Conservation (phyloP, 2,888 invertebrate genomes). For the Polydrusus tereticollis region DNA sequence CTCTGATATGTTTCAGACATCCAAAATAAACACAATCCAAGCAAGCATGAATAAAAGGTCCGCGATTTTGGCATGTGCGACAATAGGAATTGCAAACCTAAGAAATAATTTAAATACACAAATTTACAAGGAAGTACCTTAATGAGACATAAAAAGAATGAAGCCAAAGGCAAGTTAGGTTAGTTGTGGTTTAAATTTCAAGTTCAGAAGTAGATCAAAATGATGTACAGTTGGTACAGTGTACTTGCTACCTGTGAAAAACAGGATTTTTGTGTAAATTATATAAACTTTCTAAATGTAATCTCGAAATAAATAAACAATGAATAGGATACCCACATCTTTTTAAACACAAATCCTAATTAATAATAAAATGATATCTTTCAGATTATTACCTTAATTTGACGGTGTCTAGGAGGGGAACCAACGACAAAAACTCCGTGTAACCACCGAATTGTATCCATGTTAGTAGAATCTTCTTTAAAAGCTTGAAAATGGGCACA, state of each 20-base stretch:
- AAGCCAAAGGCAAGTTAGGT: too few relatives aligned
- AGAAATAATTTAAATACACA: constrained; percentile 48
- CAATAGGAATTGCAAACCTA: constrained; percentile 70
- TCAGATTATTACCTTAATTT: constrained; percentile 79
- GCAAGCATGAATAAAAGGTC: constrained; percentile 86
- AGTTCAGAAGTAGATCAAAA: too few relatives aligned
- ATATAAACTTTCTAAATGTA: too few relatives aligned
- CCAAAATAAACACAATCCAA: constrained; percentile 95
- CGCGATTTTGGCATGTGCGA: constrained; percentile 83
- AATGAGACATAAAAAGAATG: too few relatives aligned
- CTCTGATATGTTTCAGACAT: constrained; percentile 90
- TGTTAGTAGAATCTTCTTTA: constrained; percentile 79
- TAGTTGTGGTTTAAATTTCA: too few relatives aligned
- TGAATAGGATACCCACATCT: too few relatives aligned
- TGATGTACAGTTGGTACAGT: too few relatives aligned
- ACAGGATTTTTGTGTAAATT: too few relatives aligned
- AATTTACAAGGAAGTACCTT: background rate
- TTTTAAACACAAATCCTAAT: too few relatives aligned
- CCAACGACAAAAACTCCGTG: constrained; percentile 90
- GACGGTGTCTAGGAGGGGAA: constrained; percentile 82
- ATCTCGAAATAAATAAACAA: too few relatives aligned
- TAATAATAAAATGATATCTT: too few relatives aligned
- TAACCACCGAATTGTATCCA: constrained; percentile 73
- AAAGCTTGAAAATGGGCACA: constrained; percentile 85
- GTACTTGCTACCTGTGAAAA: too few relatives aligned